A percentile compares a stretch with the other conserved stretches of the same genome.
Evolutionary conservation across 2,888 invertebrate genomes (phyloP).

Genomic region (Alcis repandata): DNA sequence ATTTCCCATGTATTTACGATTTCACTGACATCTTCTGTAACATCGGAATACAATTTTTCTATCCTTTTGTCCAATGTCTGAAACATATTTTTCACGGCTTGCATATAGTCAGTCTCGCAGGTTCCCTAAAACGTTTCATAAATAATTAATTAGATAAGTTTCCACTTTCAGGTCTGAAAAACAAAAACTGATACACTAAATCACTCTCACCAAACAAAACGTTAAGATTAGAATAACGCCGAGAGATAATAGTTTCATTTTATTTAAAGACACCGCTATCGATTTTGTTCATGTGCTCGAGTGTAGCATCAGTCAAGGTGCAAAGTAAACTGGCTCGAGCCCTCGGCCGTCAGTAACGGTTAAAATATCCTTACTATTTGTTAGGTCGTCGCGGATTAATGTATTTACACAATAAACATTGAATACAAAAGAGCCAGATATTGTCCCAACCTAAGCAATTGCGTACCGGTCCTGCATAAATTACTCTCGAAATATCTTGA

Average conservation of each 20-base stretch:
- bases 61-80: slow-evolving; percentile 24
- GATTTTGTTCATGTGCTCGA: neutral
- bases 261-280: neutral
- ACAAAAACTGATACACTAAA: slow-evolving; percentile 1
- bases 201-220: slow-evolving; percentile 32
- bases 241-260: slow-evolving; percentile 27
- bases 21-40: slow-evolving; percentile 26
- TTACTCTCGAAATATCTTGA: slow-evolving; percentile 46
- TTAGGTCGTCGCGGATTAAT: slow-evolving; percentile 45
- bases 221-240: slow-evolving; percentile 16
- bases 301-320: slow-evolving; percentile 12
- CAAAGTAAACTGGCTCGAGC: slow-evolving; percentile 20
- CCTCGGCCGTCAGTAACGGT: slow-evolving; percentile 35
- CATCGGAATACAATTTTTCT: slow-evolving; percentile 32
- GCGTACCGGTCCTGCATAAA: slow-evolving; percentile 49
- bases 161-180: neutral
- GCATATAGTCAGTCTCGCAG: slow-evolving; percentile 24
- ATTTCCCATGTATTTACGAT: slow-evolving; percentile 29
- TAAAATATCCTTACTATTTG: slow-evolving; percentile 43
- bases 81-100: slow-evolving; percentile 24
- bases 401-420: slow-evolving; percentile 52
- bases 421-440: slow-evolving; percentile 49
- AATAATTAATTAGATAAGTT: neutral
- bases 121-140: slow-evolving; percentile 24
- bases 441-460: slow-evolving; percentile 46